Percentiles rank a stretch among this genome's conserved stretches.
These are phyloP conservation scores for Gobionotothen gibberifrons DNA, from an alignment of 2,797 vertebrate species.

Conservation along the genomic window DNA sequence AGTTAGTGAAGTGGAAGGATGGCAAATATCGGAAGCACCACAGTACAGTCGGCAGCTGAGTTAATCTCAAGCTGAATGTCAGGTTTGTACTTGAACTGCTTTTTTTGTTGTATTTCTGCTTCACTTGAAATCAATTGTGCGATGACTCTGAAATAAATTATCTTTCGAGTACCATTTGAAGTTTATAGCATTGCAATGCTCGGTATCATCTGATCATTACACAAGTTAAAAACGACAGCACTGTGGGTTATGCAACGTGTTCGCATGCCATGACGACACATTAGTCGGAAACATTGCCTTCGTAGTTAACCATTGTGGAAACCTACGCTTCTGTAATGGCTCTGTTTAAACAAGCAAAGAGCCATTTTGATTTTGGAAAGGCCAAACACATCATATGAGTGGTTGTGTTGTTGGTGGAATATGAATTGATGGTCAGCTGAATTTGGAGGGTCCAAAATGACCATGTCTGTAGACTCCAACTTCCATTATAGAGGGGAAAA, in stretches of 20 bases:
- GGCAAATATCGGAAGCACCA: background rate
- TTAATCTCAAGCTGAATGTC: slow-evolving; percentile 21
- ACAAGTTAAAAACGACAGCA: slow-evolving; percentile 41
- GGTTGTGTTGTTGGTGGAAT: slow-evolving; percentile 11
- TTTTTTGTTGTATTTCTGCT: slow-evolving; percentile 12
- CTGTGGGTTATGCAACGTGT: slow-evolving; percentile 23
- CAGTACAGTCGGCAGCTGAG: background rate
- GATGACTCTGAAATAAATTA: slow-evolving; percentile 17
- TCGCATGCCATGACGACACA: slow-evolving; percentile 26
- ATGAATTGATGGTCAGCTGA: slow-evolving; percentile 24
- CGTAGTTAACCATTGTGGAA: slow-evolving; percentile 32
- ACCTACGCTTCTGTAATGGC: slow-evolving; percentile 16
- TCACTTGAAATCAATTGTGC: slow-evolving; percentile 11
- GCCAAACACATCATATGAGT: slow-evolving; percentile 14
- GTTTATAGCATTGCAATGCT: slow-evolving; percentile 18
- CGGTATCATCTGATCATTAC: slow-evolving; percentile 18
- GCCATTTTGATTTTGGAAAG: slow-evolving; percentile 9
- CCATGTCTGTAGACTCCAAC: background rate
- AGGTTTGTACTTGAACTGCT: slow-evolving; percentile 14
- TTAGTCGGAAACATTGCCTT: slow-evolving; percentile 27
- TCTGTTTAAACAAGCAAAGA: slow-evolving; percentile 21
- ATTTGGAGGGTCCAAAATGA: background rate
- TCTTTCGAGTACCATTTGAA: background rate
- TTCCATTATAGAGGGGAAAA: slow-evolving; percentile 3
- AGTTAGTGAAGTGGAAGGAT: background rate